Conservation (phyloP, 2,888 invertebrate species). For the Periphyllus acericola region DNA sequence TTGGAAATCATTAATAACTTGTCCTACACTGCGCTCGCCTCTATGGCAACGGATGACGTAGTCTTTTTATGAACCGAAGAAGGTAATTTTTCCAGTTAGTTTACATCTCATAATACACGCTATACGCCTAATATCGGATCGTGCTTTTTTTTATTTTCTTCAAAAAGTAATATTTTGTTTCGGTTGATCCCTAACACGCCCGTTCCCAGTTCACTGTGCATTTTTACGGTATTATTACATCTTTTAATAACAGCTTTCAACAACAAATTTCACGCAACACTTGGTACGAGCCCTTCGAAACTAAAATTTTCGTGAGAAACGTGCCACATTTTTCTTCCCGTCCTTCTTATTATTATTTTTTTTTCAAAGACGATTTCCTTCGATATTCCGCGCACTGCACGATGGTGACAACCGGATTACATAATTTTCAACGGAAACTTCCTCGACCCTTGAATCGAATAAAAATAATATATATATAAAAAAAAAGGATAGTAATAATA, state of each 20-base stretch:
- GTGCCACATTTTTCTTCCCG: conserved; percentile 38
- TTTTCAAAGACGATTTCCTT: conserved; percentile 48
- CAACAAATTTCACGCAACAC: conserved; percentile 59
- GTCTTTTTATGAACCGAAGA: not conserved
- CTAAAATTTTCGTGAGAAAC: conserved; percentile 54
- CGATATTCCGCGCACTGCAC: not conserved
- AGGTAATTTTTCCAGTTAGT: not conserved
- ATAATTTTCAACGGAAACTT: conserved; percentile 54
- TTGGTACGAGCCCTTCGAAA: conserved; percentile 17
- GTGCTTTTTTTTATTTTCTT: not conserved
- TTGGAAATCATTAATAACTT: no score
- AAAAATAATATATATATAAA: conserved; percentile 50
- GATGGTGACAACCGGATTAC: conserved; percentile 58
- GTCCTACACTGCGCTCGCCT: not conserved
- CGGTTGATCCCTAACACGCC: not conserved
- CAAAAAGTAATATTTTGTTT: not conserved
- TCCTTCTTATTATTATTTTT: not conserved
- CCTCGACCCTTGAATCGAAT: conserved; percentile 48
- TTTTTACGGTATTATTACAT: conserved; percentile 6
- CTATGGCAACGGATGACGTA: not conserved
- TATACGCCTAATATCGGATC: not conserved
- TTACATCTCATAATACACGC: no score
- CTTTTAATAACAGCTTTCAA: conserved; percentile 47
- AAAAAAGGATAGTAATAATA: conserved; percentile 21
- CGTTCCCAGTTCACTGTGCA: not conserved